Evolutionary conservation across 2,113 vertebrate genomes (phyloP), one percentile per base, ranked within the genome.

Genomic region (Riparia riparia): DNA sequence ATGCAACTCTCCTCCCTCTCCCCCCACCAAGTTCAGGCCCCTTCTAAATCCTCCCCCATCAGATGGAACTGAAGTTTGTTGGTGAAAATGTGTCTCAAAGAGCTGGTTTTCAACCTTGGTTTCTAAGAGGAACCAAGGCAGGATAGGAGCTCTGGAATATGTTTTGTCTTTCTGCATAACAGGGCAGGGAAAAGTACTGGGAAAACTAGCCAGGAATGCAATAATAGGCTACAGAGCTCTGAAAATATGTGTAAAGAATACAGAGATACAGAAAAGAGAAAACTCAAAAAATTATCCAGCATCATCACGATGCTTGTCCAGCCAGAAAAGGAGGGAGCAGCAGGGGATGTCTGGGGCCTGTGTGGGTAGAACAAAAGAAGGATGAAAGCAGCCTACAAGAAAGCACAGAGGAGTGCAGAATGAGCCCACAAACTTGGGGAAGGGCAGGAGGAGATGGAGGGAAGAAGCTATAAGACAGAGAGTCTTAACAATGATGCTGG

Each of bases 221-320:
- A 2, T 21, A 25, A 44, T 7, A 7, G 25, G 1, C 32, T 31
- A 44, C 47, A 63, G 68, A 63, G 39, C 39, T 53, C 20, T 32
- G 31, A 44, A 61, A 1, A 26, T 15, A 5, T 26, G 26, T 37
- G 21, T 9, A 13, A 17, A 61, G 56, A 12, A 17, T 20, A 45
- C 21, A 26, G 47, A 61, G 31, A 9, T 21, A 25, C 0, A 26
- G 39, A 44, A 61, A 61, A 61, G 37, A 19, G 32, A 17, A 60
- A 54, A 21, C 0, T 0, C 3, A 66, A 12, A 61, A 72, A 10
- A 26, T 16, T 4, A 31, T 45, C 26, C 0, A 1, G 39, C n/a
- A 72, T 39, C 39, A 45, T 28, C 28, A 2, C 2, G 16, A 18
- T 47, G 37, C 12, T 39, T 21, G 20, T 15, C 26, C 44, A 49